Base-by-base conservation (phyloP, 2,113 vertebrate genomes). In the Centropristis striata region DNA sequence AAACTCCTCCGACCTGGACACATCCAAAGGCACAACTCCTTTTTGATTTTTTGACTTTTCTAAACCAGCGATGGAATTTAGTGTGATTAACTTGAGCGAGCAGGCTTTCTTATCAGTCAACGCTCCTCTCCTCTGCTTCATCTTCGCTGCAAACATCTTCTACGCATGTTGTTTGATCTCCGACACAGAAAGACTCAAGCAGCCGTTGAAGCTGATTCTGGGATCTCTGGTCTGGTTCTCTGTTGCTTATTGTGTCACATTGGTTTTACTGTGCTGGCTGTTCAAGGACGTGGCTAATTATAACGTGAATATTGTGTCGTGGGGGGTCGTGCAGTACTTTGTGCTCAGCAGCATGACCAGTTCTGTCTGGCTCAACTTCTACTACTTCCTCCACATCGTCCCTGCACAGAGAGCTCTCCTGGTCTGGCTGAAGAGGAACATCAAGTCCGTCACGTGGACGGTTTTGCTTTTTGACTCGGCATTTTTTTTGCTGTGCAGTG, bases 381-480 rank as follows among this genome's bases (percentile, higher is more conserved):
- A 72, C 60, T 90, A 80, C 57, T 89, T 64, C 66, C 54, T 60
- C 42, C 75, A 88, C 23, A 88, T 91, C 23, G 89, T 88, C 20
- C 86, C 86, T 23, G 28, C 8, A 14, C 63, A 60, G 42, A 0
- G 1, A 25, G 58, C 75, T 55, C 3, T 75, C 28, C 44, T 83
- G 5, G 51, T 80, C 44, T 91, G 83, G 78, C 25, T 91, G 13
- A 92, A 86, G 70, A 91, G 18, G 44, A 89, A 90, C 75, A 83
- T 90, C 32, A 81, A 59, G 60, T 10, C 47, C 6, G 2, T 84
- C 28, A 86, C 86, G 3, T 90, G 61, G 42, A 8, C 21, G 8
- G 27, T 5, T 67, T 47, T 86, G 55, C 0, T 77, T 50, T 12
- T 73, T 7, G 55, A 77, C 0, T 7, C 5, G 28, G 15, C 51